Percentiles rank a stretch among this genome's conserved stretches.
Conservation (phyloP, 1,140 invertebrate species). For the Saccostrea glomerata region DNA sequence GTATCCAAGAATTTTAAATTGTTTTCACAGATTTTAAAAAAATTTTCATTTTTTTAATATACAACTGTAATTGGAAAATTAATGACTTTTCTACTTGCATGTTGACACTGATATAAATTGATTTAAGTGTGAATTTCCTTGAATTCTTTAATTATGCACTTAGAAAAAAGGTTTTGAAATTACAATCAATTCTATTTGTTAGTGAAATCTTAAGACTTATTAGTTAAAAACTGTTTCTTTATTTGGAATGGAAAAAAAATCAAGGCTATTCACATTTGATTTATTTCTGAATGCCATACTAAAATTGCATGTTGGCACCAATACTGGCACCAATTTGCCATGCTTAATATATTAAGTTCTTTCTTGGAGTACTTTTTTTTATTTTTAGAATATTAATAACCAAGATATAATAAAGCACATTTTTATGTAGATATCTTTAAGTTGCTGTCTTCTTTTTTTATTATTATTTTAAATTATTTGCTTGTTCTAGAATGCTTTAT, state of each 20-base stretch:
- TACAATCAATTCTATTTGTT: too few species aligned
- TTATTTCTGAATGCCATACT: slow-evolving; percentile 16
- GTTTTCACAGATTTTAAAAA: slow-evolving; percentile 7
- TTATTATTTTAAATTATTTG: slow-evolving; percentile 10
- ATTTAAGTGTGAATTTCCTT: neutral
- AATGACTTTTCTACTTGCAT: neutral
- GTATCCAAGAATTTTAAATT: slow-evolving; percentile 1
- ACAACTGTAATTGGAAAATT: neutral
- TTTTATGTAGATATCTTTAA: slow-evolving; percentile 3
- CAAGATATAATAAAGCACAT: neutral
- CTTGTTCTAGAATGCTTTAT: slow-evolving; percentile 7
- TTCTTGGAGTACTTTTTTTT: neutral
- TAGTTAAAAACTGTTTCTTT: too few species aligned
- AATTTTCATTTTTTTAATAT: neutral
- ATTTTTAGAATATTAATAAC: slow-evolving; percentile 1
- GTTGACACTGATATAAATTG: slow-evolving; percentile 2
- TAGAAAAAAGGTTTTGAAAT: neutral
- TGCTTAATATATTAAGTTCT: slow-evolving; percentile 17
- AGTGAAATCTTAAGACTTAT: too few species aligned
- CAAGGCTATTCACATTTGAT: neutral
- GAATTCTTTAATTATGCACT: neutral
- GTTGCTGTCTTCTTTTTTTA: neutral
- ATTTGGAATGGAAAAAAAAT: neutral
- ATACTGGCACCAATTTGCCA: slow-evolving; percentile 30
- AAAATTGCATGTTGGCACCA: slow-evolving; percentile 31